Percentiles rank a stretch among this genome's conserved stretches.
Evolutionary conservation across 2,797 vertebrate species (phyloP).

Genomic region (Emys orbicularis): DNA sequence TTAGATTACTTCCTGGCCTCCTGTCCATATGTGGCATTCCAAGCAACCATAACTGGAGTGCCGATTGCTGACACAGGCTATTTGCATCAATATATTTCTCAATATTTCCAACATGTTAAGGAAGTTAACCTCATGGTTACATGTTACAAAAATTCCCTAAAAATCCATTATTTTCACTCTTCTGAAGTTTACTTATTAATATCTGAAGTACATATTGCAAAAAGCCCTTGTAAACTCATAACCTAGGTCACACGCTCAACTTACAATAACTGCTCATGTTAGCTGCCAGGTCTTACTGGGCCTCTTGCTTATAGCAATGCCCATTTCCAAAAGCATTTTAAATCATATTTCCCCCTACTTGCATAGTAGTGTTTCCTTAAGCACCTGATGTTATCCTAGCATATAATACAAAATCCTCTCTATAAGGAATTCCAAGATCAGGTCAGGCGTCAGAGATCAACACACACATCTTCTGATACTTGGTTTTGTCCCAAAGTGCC

Average conservation of each 20-base stretch:
- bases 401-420: background rate
- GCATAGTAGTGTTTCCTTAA: background rate
- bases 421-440: background rate
- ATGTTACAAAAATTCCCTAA: background rate
- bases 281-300: background rate
- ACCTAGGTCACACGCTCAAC: background rate
- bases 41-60: background rate
- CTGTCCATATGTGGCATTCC: background rate
- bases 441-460: constrained; percentile 6
- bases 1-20: background rate
- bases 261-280: background rate
- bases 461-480: constrained; percentile 30
- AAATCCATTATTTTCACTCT: background rate
- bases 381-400: background rate
- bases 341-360: background rate
- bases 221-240: background rate
- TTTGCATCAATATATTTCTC: background rate
- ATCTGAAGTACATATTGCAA: background rate
- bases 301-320: background rate
- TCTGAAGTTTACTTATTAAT: background rate
- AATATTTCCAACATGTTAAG: background rate
- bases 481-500: background rate
- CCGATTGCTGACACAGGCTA: background rate
- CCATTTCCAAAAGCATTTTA: background rate
- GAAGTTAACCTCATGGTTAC: background rate